Base-by-base conservation (phyloP, 2,888 invertebrate species). In the Harpalus rufipes region DNA sequence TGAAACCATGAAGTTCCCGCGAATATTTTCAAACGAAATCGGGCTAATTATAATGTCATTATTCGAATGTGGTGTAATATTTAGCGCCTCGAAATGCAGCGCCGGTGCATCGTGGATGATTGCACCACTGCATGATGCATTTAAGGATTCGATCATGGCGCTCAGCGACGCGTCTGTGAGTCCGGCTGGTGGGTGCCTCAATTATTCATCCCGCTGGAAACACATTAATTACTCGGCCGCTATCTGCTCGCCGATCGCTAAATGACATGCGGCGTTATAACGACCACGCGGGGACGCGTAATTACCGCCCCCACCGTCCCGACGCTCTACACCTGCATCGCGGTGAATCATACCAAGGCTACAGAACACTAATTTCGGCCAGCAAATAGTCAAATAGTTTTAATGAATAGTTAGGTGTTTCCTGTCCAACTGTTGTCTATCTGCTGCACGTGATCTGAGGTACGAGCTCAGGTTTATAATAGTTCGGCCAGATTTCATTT, bases 121-220 rank as follows among this genome's bases (percentile, higher is more conserved):
- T 16, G 16, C 59, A 59, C 32, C 32, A 59, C 59, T 59, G 5
- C 56, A 56, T 61, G 59, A 61, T 18, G 18, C 18, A 63, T 18
- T 63, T 25, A 21, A 16, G 18, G 25, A 63, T 63, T 63, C 63
- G 63, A 74, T 74, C 44, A 74, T 74, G 16, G 44, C 44, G 12
- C 3, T 3, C 72, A 74, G 86, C 85, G 81, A 86, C 10, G 87
- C 88, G 88, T 89, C 89, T 90, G 88, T 44, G 21, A n/a, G 32
- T 18, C 14, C 72, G 18, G 12, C 44, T 16, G n/a, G 18, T 18
- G 59, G 59, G 79, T 88, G 88, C 89, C 89, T 88, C 89, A 89
- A 89, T 90, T 89, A 90, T 89, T 89, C 89, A 89, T 88, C 89
- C 88, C 87, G 88, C 88, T 89, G 88, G 88, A 89, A 88, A 88